phyloP scores from a whole-genome alignment of 2,888 invertebrate genomes.

The Azorinus chamasolen region DNA sequence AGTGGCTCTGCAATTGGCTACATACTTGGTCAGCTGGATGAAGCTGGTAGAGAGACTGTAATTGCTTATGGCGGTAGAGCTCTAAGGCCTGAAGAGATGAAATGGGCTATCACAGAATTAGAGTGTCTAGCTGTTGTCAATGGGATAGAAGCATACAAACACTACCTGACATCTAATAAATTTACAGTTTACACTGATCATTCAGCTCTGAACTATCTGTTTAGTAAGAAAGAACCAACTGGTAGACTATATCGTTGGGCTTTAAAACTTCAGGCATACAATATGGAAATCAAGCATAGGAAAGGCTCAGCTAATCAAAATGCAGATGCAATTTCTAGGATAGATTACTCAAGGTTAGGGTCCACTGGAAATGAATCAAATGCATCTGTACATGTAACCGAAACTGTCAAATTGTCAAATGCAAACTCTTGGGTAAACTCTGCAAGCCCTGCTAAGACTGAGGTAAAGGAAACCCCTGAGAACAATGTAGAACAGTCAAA shows the following conservation, averaged over 20 bases:
- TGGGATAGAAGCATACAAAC: slow-evolving; percentile 52
- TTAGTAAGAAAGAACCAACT: slow-evolving; percentile 19
- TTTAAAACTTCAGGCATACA: slow-evolving; percentile 37
- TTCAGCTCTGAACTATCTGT: slow-evolving; percentile 41
- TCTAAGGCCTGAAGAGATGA: too few relatives aligned
- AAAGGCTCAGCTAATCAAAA: slow-evolving; percentile 29
- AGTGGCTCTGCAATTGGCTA: slow-evolving; percentile 51
- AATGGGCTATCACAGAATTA: slow-evolving; percentile 46
- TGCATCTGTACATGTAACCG: too few relatives aligned
- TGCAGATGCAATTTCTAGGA: slow-evolving; percentile 43
- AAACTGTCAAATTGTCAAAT: too few relatives aligned
- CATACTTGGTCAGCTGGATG: slow-evolving; percentile 56
- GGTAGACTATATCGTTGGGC: slow-evolving; percentile 52
- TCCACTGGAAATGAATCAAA: too few relatives aligned
- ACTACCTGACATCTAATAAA: slow-evolving; percentile 45
- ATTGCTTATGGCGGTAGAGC: slow-evolving; percentile 54
- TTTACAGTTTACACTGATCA: slow-evolving; percentile 66
- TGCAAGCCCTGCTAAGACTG: too few relatives aligned
- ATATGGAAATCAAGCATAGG: slow-evolving; percentile 39
- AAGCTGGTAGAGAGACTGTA: slow-evolving; percentile 45
- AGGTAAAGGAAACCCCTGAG: too few relatives aligned
- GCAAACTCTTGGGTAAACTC: too few relatives aligned
- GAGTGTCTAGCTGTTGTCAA: slow-evolving; percentile 66
- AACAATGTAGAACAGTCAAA: too few relatives aligned
- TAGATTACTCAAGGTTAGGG: too few relatives aligned